phyloP scores from a whole-genome alignment of 92 coral and sea anemone species.

The Chrysogorgia sp. region DNA sequence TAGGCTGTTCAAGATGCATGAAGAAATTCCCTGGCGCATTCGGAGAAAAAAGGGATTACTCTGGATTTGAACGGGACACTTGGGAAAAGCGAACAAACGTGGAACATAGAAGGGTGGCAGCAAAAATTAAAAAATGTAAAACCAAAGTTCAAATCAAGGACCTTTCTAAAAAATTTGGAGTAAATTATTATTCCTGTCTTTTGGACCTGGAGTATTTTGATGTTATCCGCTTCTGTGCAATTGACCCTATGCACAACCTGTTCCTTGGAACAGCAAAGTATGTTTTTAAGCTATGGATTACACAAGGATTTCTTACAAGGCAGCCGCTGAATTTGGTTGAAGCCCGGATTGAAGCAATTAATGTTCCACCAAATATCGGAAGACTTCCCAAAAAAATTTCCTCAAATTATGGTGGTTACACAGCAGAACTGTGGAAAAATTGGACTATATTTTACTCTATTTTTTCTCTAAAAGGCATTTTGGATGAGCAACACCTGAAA shows the following conservation, averaged over 20 bases:
- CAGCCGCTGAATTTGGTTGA: conserved; percentile 49
- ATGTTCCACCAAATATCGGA: conserved; percentile 64
- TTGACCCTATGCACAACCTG: too few species aligned
- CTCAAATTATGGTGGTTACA: conserved; percentile 59
- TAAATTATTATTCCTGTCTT: conserved; percentile 69
- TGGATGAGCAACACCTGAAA: conserved; percentile 59
- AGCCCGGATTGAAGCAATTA: conserved; percentile 30
- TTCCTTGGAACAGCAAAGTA: too few species aligned
- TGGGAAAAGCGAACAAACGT: conserved; percentile 21
- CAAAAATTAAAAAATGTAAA: conserved; percentile 32
- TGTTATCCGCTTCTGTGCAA: too few species aligned
- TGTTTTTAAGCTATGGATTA: too few species aligned
- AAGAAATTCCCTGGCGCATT: conserved; percentile 38
- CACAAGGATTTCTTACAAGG: conserved; percentile 52
- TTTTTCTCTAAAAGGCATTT: conserved; percentile 57
- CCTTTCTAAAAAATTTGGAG: conserved; percentile 58
- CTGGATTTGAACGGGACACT: conserved; percentile 15
- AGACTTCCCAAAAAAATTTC: conserved; percentile 59
- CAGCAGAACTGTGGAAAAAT: conserved; percentile 68
- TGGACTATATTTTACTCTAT: conserved; percentile 74
- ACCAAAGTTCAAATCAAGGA: conserved; percentile 43
- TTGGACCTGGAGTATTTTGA: conserved; percentile 70
- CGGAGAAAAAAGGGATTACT: conserved; percentile 19
- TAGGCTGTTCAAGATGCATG: conserved; percentile 60
- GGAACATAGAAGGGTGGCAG: conserved; percentile 43